Evolutionary conservation across 2,888 invertebrate genomes (phyloP), one percentile per base, ranked within the genome.

Genomic region (Steinernema carpocapsae): DNA sequence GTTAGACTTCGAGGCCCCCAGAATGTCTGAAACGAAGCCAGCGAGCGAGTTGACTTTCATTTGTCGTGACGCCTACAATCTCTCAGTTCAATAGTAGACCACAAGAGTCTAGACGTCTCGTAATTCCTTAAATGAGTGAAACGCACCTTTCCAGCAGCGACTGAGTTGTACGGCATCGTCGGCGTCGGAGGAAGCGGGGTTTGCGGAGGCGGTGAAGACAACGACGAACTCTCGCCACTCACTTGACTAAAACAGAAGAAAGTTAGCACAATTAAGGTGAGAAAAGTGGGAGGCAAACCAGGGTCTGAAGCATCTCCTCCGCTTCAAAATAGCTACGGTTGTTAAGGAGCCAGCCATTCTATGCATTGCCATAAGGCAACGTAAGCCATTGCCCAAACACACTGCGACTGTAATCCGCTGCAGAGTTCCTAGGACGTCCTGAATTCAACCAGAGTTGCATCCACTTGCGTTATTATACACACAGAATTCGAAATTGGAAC

Each of bases 121-220:
- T n/a, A n/a, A n/a, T n/a, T n/a, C n/a, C n/a, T n/a, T n/a, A n/a
- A n/a, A n/a, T n/a, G n/a, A n/a, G n/a, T n/a, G n/a, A n/a, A n/a
- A n/a, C n/a, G 52, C 37, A 22, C 37, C 29, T 26, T 71, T 22
- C 85, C 85, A 19, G 86, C 85, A 0, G 84, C 86, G 4, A 86
- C 81, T 1, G 84, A 82, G 72, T 86, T 85, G 76, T 86, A 86
- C 1, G 86, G 84, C 70, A 85, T 84, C n/a, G 80, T 80, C 17
- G 85, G 85, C 10, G 84, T 80, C 45, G 84, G 80, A 12, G 85
- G 79, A 1, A 82, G 82, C 17, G 83, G 80, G 7, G 84, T 78
- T 19, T 48, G 64, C 29, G 79, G 80, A 32, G 80, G 81, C 1
- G 80, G 81, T 29, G 80, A 80, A 22, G 76, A 72, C 22, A 80